Conservation (phyloP, 2,888 invertebrate species). For the Oithona nana region DNA sequence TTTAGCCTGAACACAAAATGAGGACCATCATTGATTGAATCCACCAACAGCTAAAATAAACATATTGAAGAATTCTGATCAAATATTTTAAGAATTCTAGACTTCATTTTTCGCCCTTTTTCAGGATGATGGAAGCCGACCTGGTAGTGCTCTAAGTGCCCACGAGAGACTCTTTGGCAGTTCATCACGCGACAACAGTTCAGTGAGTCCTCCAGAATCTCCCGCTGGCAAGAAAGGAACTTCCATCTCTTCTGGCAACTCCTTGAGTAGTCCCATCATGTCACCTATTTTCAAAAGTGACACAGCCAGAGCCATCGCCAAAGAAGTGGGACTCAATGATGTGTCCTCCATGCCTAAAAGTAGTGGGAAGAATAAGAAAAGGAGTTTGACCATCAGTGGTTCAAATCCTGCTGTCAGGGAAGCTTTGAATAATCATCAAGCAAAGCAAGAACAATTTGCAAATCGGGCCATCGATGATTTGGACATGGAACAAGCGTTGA, state of each 20-base stretch:
- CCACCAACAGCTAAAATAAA: background rate
- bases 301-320: slow-evolving; percentile 65
- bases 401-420: slow-evolving; percentile 18
- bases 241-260: slow-evolving; percentile 5
- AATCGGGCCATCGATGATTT: slow-evolving; percentile 55
- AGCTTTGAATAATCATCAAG: slow-evolving; percentile 5
- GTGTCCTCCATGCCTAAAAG: background rate
- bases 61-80: too few species aligned
- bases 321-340: slow-evolving; percentile 32
- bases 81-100: too few species aligned
- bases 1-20: too few species aligned
- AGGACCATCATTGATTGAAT: background rate
- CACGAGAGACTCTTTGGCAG: slow-evolving; percentile 27
- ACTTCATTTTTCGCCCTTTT: background rate
- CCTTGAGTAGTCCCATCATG: background rate
- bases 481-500: slow-evolving; percentile 2
- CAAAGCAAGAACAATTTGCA: background rate
- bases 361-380: background rate
- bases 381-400: background rate
- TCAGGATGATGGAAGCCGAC: slow-evolving; percentile 16
- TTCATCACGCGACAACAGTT: slow-evolving; percentile 19
- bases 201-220: background rate
- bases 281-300: slow-evolving; percentile 61
- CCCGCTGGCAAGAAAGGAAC: background rate
- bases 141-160: slow-evolving; percentile 23